Conservation (phyloP, 1,140 invertebrate species). For the Conus betulinus region DNA sequence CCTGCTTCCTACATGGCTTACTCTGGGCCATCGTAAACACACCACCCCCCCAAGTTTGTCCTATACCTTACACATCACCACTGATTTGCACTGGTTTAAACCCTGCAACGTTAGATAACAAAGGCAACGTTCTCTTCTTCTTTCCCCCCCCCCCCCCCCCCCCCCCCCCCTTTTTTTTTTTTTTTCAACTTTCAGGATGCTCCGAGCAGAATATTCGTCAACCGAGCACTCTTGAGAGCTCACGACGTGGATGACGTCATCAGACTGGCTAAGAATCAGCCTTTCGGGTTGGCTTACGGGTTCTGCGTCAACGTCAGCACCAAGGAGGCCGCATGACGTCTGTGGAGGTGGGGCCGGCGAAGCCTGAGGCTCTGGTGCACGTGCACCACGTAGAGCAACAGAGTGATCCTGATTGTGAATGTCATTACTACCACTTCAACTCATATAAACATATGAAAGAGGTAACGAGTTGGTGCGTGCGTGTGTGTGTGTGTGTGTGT, state of each 20-base stretch:
- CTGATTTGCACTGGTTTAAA: no score
- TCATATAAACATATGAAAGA: slow-evolving; percentile 21
- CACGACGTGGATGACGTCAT: slow-evolving; percentile 18
- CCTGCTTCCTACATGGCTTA: no score
- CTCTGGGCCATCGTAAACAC: no score
- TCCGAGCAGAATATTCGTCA: slow-evolving; percentile 23
- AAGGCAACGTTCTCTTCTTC: no score
- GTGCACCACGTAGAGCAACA: slow-evolving; percentile 4
- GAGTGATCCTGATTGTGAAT: not conserved
- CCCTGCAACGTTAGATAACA: no score
- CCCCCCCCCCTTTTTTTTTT: no score
- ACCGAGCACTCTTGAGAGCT: slow-evolving; percentile 22
- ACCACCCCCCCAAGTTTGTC: no score
- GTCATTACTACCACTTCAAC: slow-evolving; percentile 33
- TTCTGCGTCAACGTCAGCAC: slow-evolving; percentile 31
- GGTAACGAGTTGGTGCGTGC: not conserved
- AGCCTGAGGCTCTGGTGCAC: not conserved
- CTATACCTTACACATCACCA: no score
- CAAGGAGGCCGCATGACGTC: not conserved
- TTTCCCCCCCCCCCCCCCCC: no score
- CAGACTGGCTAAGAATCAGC: not conserved
- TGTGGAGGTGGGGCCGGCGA: slow-evolving; percentile 21
- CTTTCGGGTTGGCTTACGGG: slow-evolving; percentile 26
- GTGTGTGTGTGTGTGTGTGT: no score
- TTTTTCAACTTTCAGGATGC: not conserved